Evolutionary conservation across 1,140 invertebrate species (phyloP), one percentile per base, ranked within the genome.

Genomic region (Monomorium pharaonis): DNA sequence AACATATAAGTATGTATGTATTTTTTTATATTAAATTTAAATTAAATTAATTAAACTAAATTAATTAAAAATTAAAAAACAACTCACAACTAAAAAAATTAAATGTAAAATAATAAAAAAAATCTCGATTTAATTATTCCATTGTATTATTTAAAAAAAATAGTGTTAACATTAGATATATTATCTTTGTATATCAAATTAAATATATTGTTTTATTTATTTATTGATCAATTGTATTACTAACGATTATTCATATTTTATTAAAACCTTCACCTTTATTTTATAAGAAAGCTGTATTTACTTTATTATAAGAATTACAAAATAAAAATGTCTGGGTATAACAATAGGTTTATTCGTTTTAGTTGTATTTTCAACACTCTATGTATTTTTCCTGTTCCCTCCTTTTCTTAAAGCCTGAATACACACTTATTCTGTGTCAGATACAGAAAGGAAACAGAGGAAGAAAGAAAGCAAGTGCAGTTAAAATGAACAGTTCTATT

Each of bases 391-490:
- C 33, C 33, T 56, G 37, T 74, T 74, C 51, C 49, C 14, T 30
- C n/a, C 70, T 74, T 74, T 74, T 37, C 51, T 56, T n/a, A 56
- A 58, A 56, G 70, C 49, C 14, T 74, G 51, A 56, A 74, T 37
- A 74, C 70, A 74, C 70, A 74, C 33, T 74, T 74, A 74, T 74
- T 74, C 70, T 56, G 51, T 37, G 70, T 74, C 70, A 74, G 51
- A 58, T 74, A 74, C 70, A 74, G 70, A 37, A 74, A 74, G 70
- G 14, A 74, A 74, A 74, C 56, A 33, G 51, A 74, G 21, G 51
- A 7, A 58, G 70, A 56, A 74, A 56, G 70, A 54, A 74, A 74
- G 30, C n/a, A 74, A 74, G 30, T 74, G 12, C 70, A 37, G 30
- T 54, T 74, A 74, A 58, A 74, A 74, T 74, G 51, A 74, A 74